Evolutionary conservation across 2,888 invertebrate species (phyloP).

Genomic region (Melinopterus prodromus): DNA sequence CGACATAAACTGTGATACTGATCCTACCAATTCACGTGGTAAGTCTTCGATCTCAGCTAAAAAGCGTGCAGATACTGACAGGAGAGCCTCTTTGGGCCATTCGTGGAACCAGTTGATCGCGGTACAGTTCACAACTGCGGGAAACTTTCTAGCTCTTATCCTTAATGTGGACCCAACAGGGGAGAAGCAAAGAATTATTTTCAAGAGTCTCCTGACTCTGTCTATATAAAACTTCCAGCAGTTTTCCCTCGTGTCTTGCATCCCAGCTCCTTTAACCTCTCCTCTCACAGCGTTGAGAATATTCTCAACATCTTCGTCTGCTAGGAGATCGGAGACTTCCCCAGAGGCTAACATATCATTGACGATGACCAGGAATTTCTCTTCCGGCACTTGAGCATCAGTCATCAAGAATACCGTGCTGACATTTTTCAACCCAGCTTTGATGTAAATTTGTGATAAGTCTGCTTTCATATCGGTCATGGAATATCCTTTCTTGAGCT

Average conservation of each 20-base stretch:
- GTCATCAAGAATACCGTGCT: slow-evolving; percentile 89
- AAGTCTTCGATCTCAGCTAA: slow-evolving; percentile 79
- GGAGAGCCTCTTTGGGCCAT: slow-evolving; percentile 92
- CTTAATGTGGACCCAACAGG: slow-evolving; percentile 92
- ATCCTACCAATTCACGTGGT: slow-evolving; percentile 67
- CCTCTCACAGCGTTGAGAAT: slow-evolving; percentile 79
- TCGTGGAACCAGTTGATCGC: slow-evolving; percentile 97
- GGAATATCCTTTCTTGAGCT: slow-evolving; percentile 88
- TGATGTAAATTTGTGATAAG: slow-evolving; percentile 79
- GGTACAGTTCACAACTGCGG: slow-evolving; percentile 91
- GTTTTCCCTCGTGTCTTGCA: slow-evolving; percentile 87
- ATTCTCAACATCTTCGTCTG: slow-evolving; percentile 91
- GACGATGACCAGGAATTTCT: slow-evolving; percentile 88
- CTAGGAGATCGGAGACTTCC: slow-evolving; percentile 88
- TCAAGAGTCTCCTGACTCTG: slow-evolving; percentile 78
- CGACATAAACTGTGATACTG: slow-evolving; percentile 89
- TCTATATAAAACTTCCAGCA: slow-evolving; percentile 97
- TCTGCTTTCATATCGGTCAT: slow-evolving; percentile 81
- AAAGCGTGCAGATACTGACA: slow-evolving; percentile 87
- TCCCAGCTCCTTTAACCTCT: slow-evolving; percentile 83
- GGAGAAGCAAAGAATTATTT: slow-evolving; percentile 90
- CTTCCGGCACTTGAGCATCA: slow-evolving; percentile 92
- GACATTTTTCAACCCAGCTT: slow-evolving; percentile 86
- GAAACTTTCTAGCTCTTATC: slow-evolving; percentile 89
- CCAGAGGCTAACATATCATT: slow-evolving; percentile 95